These are phyloP conservation scores for Neoniphon sammara DNA, from an alignment of 2,797 vertebrate genomes.

Conservation along the genomic window DNA sequence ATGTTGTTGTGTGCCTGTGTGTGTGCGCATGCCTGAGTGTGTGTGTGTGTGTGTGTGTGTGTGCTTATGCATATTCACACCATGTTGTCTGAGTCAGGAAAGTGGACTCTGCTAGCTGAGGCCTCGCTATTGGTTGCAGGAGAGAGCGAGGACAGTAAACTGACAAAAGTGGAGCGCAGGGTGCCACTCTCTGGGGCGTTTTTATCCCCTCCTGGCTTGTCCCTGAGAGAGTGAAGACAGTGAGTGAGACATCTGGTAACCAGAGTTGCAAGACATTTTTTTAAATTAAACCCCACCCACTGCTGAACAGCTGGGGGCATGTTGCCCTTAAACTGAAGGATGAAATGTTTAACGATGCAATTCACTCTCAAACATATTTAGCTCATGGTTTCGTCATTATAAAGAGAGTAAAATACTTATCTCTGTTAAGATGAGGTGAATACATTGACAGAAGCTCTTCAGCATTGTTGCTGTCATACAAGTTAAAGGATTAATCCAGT, in stretches of 20 bases:
- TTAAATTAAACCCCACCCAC: no score
- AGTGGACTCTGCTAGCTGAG: not conserved
- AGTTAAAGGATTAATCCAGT: no score
- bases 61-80: constrained; percentile 34
- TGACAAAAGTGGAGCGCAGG: constrained; percentile 13
- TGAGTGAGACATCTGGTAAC: not conserved
- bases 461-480: no score
- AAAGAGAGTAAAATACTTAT: no score
- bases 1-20: not conserved
- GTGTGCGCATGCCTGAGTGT: not conserved
- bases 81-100: constrained; percentile 10
- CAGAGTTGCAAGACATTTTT: not conserved
- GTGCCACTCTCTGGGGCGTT: not conserved
- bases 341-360: no score
- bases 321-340: no score
- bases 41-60: not conserved
- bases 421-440: no score
- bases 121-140: not conserved
- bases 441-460: no score
- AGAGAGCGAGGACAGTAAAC: constrained; percentile 15
- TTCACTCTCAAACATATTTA: no score
- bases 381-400: no score
- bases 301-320: no score
- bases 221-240: constrained; percentile 34
- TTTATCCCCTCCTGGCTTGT: not conserved